These are phyloP conservation scores for Aphelocoma californica DNA, from an alignment of 2,797 vertebrate species.

Conservation along the genomic window DNA sequence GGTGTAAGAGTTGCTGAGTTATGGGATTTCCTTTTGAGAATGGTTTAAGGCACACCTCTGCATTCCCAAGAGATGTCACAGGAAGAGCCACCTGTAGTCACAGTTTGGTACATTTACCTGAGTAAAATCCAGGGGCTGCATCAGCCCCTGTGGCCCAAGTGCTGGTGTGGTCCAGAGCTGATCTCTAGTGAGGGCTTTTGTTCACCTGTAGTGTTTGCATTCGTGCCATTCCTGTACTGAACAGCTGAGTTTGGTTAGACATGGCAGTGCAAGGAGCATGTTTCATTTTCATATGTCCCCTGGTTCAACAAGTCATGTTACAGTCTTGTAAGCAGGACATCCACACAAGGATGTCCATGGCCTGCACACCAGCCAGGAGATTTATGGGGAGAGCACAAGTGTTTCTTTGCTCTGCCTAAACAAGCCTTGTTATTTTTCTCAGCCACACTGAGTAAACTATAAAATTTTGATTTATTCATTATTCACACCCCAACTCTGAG, in stretches of 20 bases:
- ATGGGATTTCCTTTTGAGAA: background rate
- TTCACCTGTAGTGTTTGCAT: background rate
- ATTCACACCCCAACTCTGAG: background rate
- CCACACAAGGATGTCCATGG: background rate
- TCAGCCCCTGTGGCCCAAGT: background rate
- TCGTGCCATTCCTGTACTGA: background rate
- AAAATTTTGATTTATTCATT: conserved; percentile 1
- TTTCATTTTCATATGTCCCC: background rate
- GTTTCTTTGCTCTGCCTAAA: background rate
- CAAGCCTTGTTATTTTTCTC: background rate
- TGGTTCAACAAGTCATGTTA: background rate
- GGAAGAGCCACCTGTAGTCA: background rate
- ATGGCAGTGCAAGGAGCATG: background rate
- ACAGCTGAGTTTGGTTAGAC: background rate
- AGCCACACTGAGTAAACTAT: background rate
- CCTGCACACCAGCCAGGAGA: background rate
- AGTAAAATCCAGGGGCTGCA: background rate
- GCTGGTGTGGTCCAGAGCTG: background rate
- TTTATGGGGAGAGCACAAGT: background rate
- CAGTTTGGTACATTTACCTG: fast-evolving
- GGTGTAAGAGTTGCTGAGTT: background rate
- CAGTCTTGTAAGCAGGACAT: background rate
- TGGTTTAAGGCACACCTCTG: background rate
- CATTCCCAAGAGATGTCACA: background rate
- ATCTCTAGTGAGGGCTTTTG: fast-evolving